A percentile compares a stretch with the other conserved stretches of the same genome.
phyloP scores from a whole-genome alignment of 1,140 invertebrate genomes.

The Marisa cornuarietis region DNA sequence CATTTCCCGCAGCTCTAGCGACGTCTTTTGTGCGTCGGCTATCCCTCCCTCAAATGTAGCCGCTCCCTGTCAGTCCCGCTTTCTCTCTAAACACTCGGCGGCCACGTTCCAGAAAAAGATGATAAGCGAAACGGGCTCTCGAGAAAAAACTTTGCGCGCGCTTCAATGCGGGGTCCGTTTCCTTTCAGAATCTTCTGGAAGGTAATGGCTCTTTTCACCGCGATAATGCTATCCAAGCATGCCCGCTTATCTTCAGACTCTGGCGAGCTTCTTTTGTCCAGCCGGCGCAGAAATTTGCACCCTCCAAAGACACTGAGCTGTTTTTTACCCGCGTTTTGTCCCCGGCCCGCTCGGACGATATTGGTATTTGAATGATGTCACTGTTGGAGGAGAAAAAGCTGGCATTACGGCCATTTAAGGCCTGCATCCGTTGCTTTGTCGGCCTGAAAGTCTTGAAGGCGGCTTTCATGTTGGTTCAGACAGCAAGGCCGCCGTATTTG shows the following conservation, averaged over 20 bases:
- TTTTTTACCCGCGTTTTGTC: background rate
- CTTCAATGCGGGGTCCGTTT: slow-evolving; percentile 9
- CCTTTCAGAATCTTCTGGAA: background rate
- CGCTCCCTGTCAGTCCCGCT: slow-evolving; percentile 3
- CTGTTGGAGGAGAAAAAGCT: background rate
- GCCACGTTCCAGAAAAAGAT: slow-evolving; percentile 8
- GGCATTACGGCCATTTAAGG: no score
- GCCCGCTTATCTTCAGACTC: slow-evolving; percentile 4
- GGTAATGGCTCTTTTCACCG: slow-evolving; percentile 3
- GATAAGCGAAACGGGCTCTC: background rate
- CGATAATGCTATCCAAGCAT: slow-evolving; percentile 1
- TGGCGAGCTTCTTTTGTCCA: background rate
- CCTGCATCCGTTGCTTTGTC: no score
- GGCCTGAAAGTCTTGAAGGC: no score
- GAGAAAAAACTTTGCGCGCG: background rate
- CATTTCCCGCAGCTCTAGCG: slow-evolving; percentile 19
- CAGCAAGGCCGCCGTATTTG: no score
- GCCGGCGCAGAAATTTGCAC: slow-evolving; percentile 5
- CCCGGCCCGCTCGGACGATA: background rate
- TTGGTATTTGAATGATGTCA: slow-evolving; percentile 8
- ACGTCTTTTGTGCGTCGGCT: slow-evolving; percentile 6
- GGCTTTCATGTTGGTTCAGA: no score
- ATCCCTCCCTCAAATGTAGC: background rate
- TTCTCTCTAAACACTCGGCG: slow-evolving; percentile 6
- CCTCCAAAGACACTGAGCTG: background rate